phyloP scores from a whole-genome alignment of 2,113 vertebrate species.

The Crotophaga sulcirostris region DNA sequence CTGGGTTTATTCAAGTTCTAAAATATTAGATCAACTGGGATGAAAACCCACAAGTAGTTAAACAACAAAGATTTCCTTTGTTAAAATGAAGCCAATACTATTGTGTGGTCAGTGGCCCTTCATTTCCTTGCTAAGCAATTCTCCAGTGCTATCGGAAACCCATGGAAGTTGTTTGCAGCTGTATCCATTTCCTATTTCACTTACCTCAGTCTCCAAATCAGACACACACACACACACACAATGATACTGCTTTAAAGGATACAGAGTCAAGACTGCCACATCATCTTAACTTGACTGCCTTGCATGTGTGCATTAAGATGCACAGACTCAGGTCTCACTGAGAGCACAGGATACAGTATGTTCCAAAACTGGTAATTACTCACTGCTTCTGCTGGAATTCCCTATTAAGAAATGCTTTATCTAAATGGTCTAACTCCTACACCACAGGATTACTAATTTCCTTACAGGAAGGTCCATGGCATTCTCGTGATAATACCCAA shows the following conservation, averaged over 20 bases:
- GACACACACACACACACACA: slow-evolving; percentile 41
- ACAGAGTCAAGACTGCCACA: not conserved
- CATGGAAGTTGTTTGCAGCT: slow-evolving; percentile 85
- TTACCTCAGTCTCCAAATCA: slow-evolving; percentile 61
- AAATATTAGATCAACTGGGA: not conserved
- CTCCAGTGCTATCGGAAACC: slow-evolving; percentile 75
- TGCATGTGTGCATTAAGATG: not conserved
- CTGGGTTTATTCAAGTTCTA: not conserved
- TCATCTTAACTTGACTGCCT: not conserved
- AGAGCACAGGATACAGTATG: not conserved
- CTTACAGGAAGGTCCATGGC: not conserved
- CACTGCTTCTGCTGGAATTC: not conserved
- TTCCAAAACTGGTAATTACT: not conserved
- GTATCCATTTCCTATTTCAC: slow-evolving; percentile 82
- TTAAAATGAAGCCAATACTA: slow-evolving; percentile 38
- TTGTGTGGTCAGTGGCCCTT: slow-evolving; percentile 3
- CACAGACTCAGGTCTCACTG: not conserved
- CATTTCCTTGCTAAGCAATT: slow-evolving; percentile 64
- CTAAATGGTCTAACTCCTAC: not conserved
- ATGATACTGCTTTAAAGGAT: slow-evolving; percentile 37
- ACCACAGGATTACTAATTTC: not conserved
- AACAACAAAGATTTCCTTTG: slow-evolving; percentile 42
- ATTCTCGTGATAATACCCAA: not conserved
- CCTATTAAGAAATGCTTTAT: not conserved
- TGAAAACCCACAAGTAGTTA: slow-evolving; percentile 28